Evolutionary conservation across 2,888 invertebrate genomes (phyloP).

Genomic region (Thysanoteuthis rhombus): DNA sequence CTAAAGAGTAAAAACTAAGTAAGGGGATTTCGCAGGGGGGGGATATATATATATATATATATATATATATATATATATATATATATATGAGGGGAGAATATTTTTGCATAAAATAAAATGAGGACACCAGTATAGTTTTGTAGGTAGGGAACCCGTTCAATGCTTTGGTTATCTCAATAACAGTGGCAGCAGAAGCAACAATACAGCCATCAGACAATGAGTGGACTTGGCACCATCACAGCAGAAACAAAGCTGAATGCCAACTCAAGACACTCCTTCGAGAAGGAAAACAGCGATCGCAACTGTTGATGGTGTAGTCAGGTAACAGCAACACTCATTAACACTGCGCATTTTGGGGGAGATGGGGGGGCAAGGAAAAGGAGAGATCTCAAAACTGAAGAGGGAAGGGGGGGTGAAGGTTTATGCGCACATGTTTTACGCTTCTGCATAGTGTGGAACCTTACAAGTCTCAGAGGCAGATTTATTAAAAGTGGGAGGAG

Average conservation of each 20-base stretch:
- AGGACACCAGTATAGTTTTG: background rate
- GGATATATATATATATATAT: no score
- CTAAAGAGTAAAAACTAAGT: no score
- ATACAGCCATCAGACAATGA: background rate
- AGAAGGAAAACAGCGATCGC: background rate
- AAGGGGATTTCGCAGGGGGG: no score
- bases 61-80: no score
- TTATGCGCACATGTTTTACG: background rate
- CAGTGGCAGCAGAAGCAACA: background rate
- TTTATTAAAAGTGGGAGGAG: background rate
- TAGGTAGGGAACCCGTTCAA: no score
- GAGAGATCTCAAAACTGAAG: background rate
- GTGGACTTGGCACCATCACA: background rate
- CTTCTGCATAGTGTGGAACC: background rate
- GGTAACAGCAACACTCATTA: conserved; percentile 12
- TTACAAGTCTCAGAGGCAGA: background rate
- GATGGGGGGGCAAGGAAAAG: background rate
- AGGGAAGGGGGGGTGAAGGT: background rate
- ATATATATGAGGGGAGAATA: no score
- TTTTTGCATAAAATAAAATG: background rate
- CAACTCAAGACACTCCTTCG: background rate
- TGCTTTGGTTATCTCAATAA: no score
- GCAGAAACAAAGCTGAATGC: background rate
- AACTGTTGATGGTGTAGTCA: conserved; percentile 12
- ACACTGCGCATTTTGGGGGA: background rate